A percentile compares a stretch with the other conserved stretches of the same genome.
Evolutionary conservation across 2,113 vertebrate species (phyloP).

Genomic region (Elgaria multicarinata): DNA sequence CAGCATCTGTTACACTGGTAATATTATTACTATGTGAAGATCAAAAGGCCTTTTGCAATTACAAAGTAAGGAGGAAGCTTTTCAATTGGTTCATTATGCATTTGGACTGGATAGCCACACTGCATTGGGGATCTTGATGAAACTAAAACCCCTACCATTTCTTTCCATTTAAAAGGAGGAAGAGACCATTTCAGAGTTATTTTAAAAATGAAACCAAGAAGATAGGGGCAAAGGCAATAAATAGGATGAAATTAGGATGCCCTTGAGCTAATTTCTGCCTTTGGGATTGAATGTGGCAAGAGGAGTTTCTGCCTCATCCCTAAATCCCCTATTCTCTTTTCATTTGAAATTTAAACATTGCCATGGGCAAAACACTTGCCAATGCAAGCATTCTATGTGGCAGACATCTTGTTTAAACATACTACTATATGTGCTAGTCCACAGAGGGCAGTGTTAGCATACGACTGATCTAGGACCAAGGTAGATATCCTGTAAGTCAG

Average conservation of each 20-base stretch:
- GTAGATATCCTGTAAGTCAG: neutral
- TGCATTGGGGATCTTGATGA: neutral
- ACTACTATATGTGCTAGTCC: neutral
- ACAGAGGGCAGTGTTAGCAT: neutral
- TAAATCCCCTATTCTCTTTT: conserved; percentile 32
- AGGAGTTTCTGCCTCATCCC: conserved; percentile 59
- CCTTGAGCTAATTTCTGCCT: conserved; percentile 40
- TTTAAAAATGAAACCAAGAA: conserved; percentile 36
- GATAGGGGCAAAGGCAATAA: neutral
- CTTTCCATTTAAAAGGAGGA: conserved; percentile 33
- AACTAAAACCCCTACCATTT: conserved; percentile 13
- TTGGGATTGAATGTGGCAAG: conserved; percentile 30
- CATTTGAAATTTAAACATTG: conserved; percentile 31
- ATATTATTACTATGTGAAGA: neutral
- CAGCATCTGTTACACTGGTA: neutral
- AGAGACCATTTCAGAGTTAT: conserved; percentile 27
- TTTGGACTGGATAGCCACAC: neutral
- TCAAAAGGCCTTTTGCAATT: neutral
- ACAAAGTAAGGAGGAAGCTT: neutral
- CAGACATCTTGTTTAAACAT: neutral
- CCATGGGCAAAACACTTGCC: neutral
- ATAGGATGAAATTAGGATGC: conserved; percentile 14
- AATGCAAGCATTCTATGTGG: neutral
- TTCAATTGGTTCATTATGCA: accelerated
- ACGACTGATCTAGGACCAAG: neutral